Evolutionary conservation across 2,113 vertebrate genomes (phyloP).

Genomic region (Chionomys nivalis): DNA sequence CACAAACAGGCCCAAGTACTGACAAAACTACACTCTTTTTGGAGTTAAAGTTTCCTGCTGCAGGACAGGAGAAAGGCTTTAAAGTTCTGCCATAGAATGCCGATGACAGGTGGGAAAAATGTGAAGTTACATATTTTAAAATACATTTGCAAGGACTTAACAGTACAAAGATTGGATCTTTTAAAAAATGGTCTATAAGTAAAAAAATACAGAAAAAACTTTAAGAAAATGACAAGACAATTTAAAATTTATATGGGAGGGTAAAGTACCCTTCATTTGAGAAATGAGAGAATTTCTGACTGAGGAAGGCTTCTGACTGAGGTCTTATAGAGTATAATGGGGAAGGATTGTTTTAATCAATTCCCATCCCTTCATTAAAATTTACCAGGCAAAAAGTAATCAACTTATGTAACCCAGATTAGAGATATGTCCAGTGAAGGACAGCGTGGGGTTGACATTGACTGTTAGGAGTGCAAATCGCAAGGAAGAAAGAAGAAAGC

Average conservation of each 20-base stretch:
- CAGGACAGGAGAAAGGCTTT: not conserved
- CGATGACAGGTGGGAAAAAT: not conserved
- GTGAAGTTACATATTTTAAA: not conserved
- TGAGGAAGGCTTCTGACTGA: not conserved
- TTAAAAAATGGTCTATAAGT: not conserved
- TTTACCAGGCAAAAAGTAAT: not conserved
- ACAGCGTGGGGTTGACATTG: not conserved
- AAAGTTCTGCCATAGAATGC: not conserved
- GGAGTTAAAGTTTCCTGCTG: not conserved
- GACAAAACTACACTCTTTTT: not conserved
- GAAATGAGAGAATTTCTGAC: not conserved
- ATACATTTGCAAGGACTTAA: conserved; percentile 1
- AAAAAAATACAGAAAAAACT: not conserved
- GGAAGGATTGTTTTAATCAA: conserved; percentile 26
- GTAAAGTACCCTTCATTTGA: not conserved
- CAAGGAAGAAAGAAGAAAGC: not conserved
- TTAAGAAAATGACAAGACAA: not conserved
- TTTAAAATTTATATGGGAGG: not conserved
- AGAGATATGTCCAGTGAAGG: not conserved
- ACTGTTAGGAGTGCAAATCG: not conserved
- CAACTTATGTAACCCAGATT: not conserved
- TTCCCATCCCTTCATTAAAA: not conserved
- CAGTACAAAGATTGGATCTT: not conserved
- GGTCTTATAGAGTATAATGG: not conserved
- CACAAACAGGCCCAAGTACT: not conserved